phyloP scores from a whole-genome alignment of 2,113 vertebrate genomes.

The Sitta europaea region DNA sequence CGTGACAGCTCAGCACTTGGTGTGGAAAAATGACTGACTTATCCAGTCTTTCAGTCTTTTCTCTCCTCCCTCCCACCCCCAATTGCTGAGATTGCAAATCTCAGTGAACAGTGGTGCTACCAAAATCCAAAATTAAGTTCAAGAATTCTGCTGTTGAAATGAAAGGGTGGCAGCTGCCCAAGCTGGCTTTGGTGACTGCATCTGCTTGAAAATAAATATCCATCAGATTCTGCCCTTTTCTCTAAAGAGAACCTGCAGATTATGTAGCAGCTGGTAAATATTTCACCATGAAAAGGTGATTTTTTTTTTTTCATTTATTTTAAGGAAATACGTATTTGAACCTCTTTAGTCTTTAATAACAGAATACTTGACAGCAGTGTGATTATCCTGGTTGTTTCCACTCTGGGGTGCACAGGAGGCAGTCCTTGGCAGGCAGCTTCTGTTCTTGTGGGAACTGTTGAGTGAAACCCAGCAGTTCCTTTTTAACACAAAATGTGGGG shows the following conservation, averaged over 20 bases:
- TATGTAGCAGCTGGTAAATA: not conserved
- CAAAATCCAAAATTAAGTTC: not conserved
- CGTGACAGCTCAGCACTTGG: not conserved
- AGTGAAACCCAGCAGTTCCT: not conserved
- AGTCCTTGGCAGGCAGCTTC: not conserved
- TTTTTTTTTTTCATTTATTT: not conserved
- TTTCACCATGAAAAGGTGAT: not conserved
- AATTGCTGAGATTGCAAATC: not conserved
- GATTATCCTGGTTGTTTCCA: not conserved
- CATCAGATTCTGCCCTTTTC: not conserved
- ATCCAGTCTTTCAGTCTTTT: not conserved
- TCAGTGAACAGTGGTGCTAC: not conserved
- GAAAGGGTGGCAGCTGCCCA: not conserved
- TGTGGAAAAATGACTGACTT: not conserved
- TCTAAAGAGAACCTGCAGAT: not conserved
- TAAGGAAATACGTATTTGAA: not conserved
- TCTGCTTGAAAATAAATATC: not conserved
- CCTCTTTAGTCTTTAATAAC: not conserved
- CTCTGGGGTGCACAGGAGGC: not conserved
- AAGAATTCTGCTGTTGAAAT: not conserved
- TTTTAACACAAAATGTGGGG: too few species aligned
- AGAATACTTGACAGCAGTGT: not conserved
- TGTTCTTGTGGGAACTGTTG: fast-evolving
- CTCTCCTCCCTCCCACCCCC: not conserved
- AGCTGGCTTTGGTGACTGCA: not conserved